These are phyloP conservation scores for Macaria notata DNA, from an alignment of 2,888 invertebrate species.

Conservation along the genomic window DNA sequence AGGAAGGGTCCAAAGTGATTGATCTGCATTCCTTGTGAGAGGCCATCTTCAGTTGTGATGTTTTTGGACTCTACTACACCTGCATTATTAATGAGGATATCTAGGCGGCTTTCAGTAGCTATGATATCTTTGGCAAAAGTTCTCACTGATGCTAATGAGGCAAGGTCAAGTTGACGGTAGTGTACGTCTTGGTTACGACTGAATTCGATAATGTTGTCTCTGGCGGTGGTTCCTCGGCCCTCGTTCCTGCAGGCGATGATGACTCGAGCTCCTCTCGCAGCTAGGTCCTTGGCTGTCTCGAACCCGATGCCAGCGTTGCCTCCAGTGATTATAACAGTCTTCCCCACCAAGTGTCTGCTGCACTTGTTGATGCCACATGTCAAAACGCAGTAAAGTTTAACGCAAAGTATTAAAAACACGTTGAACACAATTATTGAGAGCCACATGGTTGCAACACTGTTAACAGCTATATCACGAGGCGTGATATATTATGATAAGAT, in stretches of 20 bases:
- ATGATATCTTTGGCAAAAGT: constrained; percentile 83
- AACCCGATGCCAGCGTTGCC: constrained; percentile 91
- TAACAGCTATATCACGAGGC: no score
- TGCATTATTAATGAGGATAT: constrained; percentile 85
- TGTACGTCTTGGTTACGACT: constrained; percentile 58
- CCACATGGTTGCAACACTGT: no score
- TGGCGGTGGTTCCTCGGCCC: constrained; percentile 83
- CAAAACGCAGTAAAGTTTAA: no score
- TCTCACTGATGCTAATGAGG: constrained; percentile 79
- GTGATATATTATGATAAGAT: no score
- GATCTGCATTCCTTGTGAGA: constrained; percentile 81
- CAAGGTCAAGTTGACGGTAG: constrained; percentile 71
- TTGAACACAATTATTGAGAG: constrained; percentile 1
- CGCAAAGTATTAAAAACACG: constrained; percentile 10
- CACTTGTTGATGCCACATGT: constrained; percentile 46
- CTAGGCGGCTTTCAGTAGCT: constrained; percentile 73
- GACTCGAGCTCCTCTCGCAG: constrained; percentile 87
- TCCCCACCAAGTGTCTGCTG: constrained; percentile 84
- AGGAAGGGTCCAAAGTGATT: constrained; percentile 85
- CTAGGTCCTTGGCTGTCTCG: constrained; percentile 87
- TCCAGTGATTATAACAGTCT: constrained; percentile 93
- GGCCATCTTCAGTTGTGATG: constrained; percentile 81
- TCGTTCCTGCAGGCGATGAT: constrained; percentile 91
- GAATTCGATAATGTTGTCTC: constrained; percentile 44
- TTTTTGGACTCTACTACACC: constrained; percentile 65